Percentiles rank a stretch among this genome's conserved stretches.
phyloP scores from a whole-genome alignment of 2,113 vertebrate genomes.

The Coptodon rendalli region DNA sequence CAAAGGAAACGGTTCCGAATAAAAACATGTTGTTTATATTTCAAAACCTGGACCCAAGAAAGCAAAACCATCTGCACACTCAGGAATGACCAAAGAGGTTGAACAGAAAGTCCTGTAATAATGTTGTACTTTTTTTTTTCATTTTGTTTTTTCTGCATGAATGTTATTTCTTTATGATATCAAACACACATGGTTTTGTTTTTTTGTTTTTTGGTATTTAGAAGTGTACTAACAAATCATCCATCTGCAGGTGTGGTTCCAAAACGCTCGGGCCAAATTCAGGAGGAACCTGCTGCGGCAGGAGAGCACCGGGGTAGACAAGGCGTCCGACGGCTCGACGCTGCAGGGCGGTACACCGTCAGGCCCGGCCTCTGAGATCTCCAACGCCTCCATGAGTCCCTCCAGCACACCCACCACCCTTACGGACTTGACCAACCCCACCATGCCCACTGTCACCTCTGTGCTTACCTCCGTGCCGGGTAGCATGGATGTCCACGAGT shows the following conservation, averaged over 20 bases:
- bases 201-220: neutral
- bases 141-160: neutral
- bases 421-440: slow-evolving; percentile 97
- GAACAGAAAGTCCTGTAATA: neutral
- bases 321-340: slow-evolving; percentile 84
- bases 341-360: slow-evolving; percentile 92
- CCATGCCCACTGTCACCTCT: slow-evolving; percentile 96
- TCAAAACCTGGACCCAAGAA: neutral
- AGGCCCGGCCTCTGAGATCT: slow-evolving; percentile 93
- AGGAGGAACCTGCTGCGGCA: slow-evolving; percentile 95
- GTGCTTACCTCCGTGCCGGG: slow-evolving; percentile 87
- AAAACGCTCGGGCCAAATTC: slow-evolving; percentile 98
- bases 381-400: slow-evolving; percentile 96
- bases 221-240: no score
- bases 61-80: neutral
- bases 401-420: slow-evolving; percentile 95
- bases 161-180: neutral
- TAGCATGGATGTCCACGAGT: slow-evolving; percentile 89
- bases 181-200: neutral
- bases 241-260: slow-evolving; percentile 89
- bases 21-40: neutral
- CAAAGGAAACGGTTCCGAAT: neutral
- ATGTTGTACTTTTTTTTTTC: neutral
- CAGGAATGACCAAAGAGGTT: neutral
- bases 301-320: slow-evolving; percentile 94